Evolutionary conservation across 2,888 invertebrate genomes (phyloP), one percentile per base, ranked within the genome.

Genomic region (Stenurella melanura): DNA sequence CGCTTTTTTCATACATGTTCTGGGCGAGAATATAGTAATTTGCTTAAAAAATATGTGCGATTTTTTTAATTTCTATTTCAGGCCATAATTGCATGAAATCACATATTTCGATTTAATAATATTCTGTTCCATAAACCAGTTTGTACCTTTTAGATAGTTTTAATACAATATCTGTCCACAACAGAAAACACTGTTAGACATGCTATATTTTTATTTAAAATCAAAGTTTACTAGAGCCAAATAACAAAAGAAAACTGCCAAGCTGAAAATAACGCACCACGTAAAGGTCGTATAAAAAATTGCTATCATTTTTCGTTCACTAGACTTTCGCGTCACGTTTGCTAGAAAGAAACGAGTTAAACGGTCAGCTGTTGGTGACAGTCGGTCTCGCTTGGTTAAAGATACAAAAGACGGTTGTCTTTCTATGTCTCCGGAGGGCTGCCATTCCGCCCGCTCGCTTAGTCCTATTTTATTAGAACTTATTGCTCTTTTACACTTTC

Each of bases 351-450:
- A 86, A 85, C 84, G 83, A 85, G 85, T 85, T 86, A 86, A 86
- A 85, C 83, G 85, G 85, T 85, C 86, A 86, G 85, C 85, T 86
- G 86, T 78, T 81, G 84, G 85, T 85, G 85, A 85, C 86, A 85
- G 85, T 78, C 82, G 77, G 79, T 78, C 82, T 63, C 68, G 63
- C 74, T 74, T 60, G 58, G 81, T 82, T 82, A 81, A 79, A 78
- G 80, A 78, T 74, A 74, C 79, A 80, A 80, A 78, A 79, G 76
- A 77, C 66, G 56, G 61, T 68, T 56, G 72, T 76, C 60, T 73
- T 73, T 26, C 30, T n/a, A 10, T 26, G 54, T 68, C 64, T 64
- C 64, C 42, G 42, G 42, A 19, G 64, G 64, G 18, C 38, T 64
- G 42, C 64, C 42, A 42, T 64, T 64, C 64, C 42, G 5, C 19